Evolutionary conservation across 2,888 invertebrate species (phyloP), one percentile per base, ranked within the genome.

Genomic region (Drosophila longiperda): DNA sequence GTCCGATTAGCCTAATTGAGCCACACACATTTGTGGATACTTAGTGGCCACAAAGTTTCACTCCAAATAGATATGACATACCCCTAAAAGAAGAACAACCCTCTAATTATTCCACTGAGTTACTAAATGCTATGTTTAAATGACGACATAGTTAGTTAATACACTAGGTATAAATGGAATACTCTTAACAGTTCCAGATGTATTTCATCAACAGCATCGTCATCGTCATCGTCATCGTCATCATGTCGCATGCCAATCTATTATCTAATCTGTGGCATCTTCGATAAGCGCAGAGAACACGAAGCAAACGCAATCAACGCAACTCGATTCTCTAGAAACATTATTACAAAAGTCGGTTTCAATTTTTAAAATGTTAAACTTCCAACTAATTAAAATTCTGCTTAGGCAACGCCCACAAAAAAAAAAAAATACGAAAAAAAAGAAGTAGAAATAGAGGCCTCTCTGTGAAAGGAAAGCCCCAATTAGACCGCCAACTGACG

Each of bases 381-480:
- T 66, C 57, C 54, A 58, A 49, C 78, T 78, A 78, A 82, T 78
- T 78, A 82, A 75, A 78, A 52, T 52, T 61, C 34, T 58, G 82
- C 68, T 36, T 26, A 49, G 52, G 73, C 64, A 78, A 78, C 78
- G 82, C 78, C 82, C 26, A 78, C 78, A 67, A 71, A 42, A 66
- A 42, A 33, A 66, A 45, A 20, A 6, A 20, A n/a, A 11, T 0
- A 5, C 7, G 3, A 36, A 17, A 38, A 11, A 42, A 42, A 12
- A 45, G 12, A 45, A 26, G 8, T 34, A 23, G 50, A 52, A 26
- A n/a, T 45, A 45, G 34, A 58, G 53, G 59, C 71, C 50, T 23
- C 48, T 48, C 34, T 67, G 78, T 67, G 82, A 82, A 82, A 65
- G 82, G 78, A 78, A 78, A 82, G 79, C 82, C 63, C 58, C 78